phyloP scores from a whole-genome alignment of 2,797 vertebrate genomes.

The Pangasius djambal region DNA sequence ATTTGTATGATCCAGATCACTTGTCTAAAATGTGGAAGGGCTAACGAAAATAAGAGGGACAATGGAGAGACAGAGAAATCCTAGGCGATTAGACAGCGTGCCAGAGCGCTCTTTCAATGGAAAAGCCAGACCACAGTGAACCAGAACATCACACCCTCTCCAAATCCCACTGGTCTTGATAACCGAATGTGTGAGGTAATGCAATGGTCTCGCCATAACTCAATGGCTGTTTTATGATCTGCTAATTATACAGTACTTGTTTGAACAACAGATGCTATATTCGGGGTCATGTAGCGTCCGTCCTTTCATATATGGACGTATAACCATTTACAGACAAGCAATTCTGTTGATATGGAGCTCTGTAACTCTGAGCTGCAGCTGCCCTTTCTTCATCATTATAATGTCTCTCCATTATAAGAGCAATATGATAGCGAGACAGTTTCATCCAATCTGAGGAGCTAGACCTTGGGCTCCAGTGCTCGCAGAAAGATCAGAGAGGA shows the following conservation, averaged over 20 bases:
- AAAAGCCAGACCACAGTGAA: constrained; percentile 6
- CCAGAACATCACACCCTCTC: constrained; percentile 24
- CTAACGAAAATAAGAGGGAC: constrained; percentile 46
- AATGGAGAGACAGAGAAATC: constrained; percentile 20
- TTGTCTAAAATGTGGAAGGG: constrained; percentile 34
- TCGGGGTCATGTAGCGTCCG: constrained; percentile 4
- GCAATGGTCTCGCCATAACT: constrained; percentile 29
- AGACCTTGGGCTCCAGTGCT: constrained; percentile 22
- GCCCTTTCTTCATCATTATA: constrained; percentile 26
- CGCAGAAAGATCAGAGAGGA: constrained; percentile 21
- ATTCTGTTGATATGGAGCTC: neutral
- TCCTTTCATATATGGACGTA: neutral
- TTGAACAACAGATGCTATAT: constrained; percentile 10
- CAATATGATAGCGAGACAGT: constrained; percentile 25
- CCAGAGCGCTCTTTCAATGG: constrained; percentile 13
- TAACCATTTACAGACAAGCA: constrained; percentile 24
- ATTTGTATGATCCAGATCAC: constrained; percentile 28
- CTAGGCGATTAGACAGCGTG: constrained; percentile 19
- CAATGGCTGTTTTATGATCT: constrained; percentile 11
- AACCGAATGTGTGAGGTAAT: constrained; percentile 38
- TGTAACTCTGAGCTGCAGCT: constrained; percentile 9
- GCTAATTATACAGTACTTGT: constrained; percentile 29
- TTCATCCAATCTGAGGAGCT: constrained; percentile 34
- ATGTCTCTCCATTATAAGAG: constrained; percentile 40
- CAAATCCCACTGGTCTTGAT: constrained; percentile 22